phyloP scores from a whole-genome alignment of 2,888 invertebrate species.

The Palloptera scutellata region DNA sequence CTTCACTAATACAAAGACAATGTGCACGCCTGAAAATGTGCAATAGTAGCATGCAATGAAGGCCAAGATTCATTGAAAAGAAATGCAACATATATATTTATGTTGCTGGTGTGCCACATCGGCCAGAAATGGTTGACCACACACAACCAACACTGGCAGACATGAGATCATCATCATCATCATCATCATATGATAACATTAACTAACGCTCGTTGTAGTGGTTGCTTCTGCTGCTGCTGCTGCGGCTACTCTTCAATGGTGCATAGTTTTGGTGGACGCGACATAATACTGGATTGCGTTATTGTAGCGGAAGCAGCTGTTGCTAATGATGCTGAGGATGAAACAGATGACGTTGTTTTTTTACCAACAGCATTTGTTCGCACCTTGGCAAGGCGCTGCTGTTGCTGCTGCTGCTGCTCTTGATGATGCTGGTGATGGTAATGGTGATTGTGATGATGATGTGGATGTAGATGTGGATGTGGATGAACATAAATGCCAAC shows the following conservation, averaged over 20 bases:
- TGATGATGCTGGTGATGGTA: constrained; percentile 33
- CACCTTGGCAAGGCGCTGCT: constrained; percentile 32
- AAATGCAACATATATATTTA: too few relatives aligned
- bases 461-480: constrained; percentile 37
- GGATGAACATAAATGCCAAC: constrained; percentile 67
- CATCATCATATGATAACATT: not conserved
- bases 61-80: too few relatives aligned
- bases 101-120: too few relatives aligned
- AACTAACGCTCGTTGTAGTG: not conserved
- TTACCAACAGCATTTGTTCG: constrained; percentile 25
- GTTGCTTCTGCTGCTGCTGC: not conserved
- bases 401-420: constrained; percentile 31
- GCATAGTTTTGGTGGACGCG: constrained; percentile 51
- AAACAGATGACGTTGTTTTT: constrained; percentile 25
- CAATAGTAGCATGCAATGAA: too few relatives aligned
- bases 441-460: constrained; percentile 28
- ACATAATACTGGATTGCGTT: constrained; percentile 40
- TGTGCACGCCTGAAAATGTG: too few relatives aligned
- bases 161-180: too few relatives aligned
- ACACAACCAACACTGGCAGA: too few relatives aligned
- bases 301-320: constrained; percentile 28
- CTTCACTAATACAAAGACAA: too few relatives aligned
- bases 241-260: constrained; percentile 53
- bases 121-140: too few relatives aligned
- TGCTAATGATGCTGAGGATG: constrained; percentile 14